These are phyloP conservation scores for Ditylenchus dipsaci DNA, from an alignment of 1,140 invertebrate species.

Conservation along the genomic window DNA sequence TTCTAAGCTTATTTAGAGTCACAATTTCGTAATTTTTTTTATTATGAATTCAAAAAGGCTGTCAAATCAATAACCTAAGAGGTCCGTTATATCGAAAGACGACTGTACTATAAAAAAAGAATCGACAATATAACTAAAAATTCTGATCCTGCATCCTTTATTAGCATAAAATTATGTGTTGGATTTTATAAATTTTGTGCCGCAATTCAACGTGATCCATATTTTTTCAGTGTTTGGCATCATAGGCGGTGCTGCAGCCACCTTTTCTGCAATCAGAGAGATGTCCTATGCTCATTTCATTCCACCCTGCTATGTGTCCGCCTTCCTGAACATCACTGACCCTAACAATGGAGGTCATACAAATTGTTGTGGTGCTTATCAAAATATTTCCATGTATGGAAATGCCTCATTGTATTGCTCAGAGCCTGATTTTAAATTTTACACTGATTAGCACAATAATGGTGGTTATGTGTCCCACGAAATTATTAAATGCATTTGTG, in stretches of 20 bases:
- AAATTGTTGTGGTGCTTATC: neutral
- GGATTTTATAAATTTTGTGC: too few relatives aligned
- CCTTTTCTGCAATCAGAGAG: constrained; percentile 43
- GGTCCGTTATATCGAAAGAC: neutral
- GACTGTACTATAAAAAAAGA: too few relatives aligned
- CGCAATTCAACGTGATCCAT: neutral
- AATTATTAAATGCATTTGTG: too few relatives aligned
- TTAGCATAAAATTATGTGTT: too few relatives aligned
- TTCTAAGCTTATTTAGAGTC: neutral
- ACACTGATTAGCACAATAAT: too few relatives aligned
- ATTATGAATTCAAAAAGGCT: neutral
- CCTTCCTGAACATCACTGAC: constrained; percentile 35
- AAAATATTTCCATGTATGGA: neutral
- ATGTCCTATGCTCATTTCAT: constrained; percentile 43
- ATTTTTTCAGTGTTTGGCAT: constrained; percentile 15
- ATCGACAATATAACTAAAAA: too few relatives aligned
- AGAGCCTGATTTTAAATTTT: neutral
- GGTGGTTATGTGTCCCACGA: too few relatives aligned
- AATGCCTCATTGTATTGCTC: neutral
- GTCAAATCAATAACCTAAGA: neutral
- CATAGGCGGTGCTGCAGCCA: constrained; percentile 39
- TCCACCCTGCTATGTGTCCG: constrained; percentile 48
- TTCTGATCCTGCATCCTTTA: too few relatives aligned
- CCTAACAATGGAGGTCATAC: neutral
- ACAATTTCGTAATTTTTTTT: neutral